These are phyloP conservation scores for Okamejei kenojei DNA, from an alignment of 2,797 vertebrate species.

Conservation along the genomic window DNA sequence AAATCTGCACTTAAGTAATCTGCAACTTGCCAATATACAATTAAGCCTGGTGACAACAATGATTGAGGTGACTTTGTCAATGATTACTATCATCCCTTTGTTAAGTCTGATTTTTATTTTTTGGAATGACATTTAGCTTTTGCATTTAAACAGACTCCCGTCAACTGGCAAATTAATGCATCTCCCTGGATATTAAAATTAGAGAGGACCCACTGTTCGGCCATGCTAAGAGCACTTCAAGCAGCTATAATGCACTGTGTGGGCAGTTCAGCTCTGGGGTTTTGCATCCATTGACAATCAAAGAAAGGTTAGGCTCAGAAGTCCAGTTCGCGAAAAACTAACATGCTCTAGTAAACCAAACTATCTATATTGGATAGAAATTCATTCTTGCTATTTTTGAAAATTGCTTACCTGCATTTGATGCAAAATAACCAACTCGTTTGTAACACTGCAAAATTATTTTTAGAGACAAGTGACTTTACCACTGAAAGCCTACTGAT, in stretches of 20 bases:
- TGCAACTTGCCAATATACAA: background rate
- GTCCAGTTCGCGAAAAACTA: background rate
- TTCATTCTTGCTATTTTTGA: background rate
- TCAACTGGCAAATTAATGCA: slow-evolving; percentile 21
- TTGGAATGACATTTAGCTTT: background rate
- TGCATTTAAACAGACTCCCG: slow-evolving; percentile 16
- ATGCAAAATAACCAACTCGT: background rate
- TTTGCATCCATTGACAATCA: background rate
- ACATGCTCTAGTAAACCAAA: background rate
- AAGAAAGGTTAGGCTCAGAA: background rate
- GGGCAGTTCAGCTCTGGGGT: slow-evolving; percentile 34
- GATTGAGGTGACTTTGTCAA: background rate
- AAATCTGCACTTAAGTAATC: too few species aligned
- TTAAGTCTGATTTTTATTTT: background rate
- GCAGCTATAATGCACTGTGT: slow-evolving; percentile 24
- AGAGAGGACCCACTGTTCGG: slow-evolving; percentile 13
- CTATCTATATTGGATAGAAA: background rate
- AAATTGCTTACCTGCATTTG: background rate
- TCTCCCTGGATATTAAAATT: background rate
- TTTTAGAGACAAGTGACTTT: background rate
- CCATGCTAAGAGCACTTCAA: slow-evolving; percentile 25
- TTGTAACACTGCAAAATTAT: background rate
- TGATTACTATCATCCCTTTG: background rate
- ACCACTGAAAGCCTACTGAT: background rate
- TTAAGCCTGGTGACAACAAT: background rate